phyloP scores from a whole-genome alignment of 2,888 invertebrate genomes.

The Electrophaes corylata region DNA sequence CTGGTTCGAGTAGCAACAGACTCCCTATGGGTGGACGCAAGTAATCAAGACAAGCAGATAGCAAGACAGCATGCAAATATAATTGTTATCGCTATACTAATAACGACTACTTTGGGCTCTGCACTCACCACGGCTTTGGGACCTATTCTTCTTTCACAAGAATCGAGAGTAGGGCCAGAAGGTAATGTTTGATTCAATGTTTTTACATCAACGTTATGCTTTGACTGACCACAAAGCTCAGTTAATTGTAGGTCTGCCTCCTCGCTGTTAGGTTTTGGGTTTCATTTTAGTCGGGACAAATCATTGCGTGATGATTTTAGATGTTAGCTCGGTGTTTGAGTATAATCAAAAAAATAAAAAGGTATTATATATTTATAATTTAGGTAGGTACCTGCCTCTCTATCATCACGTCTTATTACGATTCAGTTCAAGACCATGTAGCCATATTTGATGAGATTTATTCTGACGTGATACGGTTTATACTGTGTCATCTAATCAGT shows the following conservation, averaged over 20 bases:
- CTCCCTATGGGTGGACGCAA: constrained; percentile 67
- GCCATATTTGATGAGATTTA: too few relatives aligned
- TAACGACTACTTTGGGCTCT: constrained; percentile 74
- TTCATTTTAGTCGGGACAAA: too few relatives aligned
- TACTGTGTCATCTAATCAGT: too few relatives aligned
- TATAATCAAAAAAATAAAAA: too few relatives aligned
- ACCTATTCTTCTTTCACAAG: constrained; percentile 69
- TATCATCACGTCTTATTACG: too few relatives aligned
- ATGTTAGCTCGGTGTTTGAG: too few relatives aligned
- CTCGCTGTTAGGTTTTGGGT: too few relatives aligned
- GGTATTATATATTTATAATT: too few relatives aligned
- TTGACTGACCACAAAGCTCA: neutral
- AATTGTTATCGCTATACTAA: constrained; percentile 74
- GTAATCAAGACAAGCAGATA: constrained; percentile 61
- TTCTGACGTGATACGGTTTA: too few relatives aligned
- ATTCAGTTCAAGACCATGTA: too few relatives aligned
- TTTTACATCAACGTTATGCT: neutral
- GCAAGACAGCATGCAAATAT: constrained; percentile 75
- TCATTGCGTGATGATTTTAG: too few relatives aligned
- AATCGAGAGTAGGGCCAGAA: constrained; percentile 69
- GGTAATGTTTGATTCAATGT: constrained; percentile 47
- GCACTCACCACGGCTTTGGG: constrained; percentile 69
- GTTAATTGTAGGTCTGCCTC: neutral
- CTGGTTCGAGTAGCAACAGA: constrained; percentile 74
- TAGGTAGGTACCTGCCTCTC: too few relatives aligned